Conservation (phyloP, 2,797 vertebrate species). For the Phataginus tricuspis region DNA sequence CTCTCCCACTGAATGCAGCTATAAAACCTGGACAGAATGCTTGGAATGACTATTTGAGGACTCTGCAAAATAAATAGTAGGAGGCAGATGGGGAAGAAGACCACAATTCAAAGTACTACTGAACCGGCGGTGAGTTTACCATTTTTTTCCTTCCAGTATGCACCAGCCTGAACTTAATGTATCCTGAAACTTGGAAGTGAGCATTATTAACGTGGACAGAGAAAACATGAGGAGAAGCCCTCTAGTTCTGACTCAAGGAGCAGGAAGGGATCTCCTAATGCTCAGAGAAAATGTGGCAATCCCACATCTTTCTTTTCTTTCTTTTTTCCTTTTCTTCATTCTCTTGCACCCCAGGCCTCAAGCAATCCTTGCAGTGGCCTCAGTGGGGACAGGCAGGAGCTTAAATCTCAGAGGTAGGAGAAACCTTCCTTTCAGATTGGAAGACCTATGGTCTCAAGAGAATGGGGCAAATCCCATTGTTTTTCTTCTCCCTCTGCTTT, state of each 20-base stretch:
- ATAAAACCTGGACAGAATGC: constrained; percentile 73
- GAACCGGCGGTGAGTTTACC: constrained; percentile 67
- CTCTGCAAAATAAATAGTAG: constrained; percentile 73
- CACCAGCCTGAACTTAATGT: constrained; percentile 55
- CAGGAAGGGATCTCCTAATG: neutral
- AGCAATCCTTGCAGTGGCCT: neutral
- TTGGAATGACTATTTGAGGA: constrained; percentile 74
- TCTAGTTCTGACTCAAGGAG: constrained; percentile 11
- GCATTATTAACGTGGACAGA: constrained; percentile 50
- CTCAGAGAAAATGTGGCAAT: constrained; percentile 38
- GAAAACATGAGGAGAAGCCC: constrained; percentile 29
- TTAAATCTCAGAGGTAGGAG: neutral
- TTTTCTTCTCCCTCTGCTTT: constrained; percentile 45
- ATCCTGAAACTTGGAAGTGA: constrained; percentile 58
- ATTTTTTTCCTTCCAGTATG: constrained; percentile 64
- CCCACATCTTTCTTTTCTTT: neutral
- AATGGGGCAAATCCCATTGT: neutral
- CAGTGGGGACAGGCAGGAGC: neutral
- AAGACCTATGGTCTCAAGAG: constrained; percentile 21
- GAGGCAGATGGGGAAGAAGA: constrained; percentile 74
- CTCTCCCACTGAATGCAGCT: constrained; percentile 73
- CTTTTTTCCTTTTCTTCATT: neutral
- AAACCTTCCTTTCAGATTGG: neutral
- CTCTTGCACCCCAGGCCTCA: neutral
- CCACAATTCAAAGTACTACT: constrained; percentile 72